Conservation (phyloP, 2,797 vertebrate genomes). For the Sphaeramia orbicularis region DNA sequence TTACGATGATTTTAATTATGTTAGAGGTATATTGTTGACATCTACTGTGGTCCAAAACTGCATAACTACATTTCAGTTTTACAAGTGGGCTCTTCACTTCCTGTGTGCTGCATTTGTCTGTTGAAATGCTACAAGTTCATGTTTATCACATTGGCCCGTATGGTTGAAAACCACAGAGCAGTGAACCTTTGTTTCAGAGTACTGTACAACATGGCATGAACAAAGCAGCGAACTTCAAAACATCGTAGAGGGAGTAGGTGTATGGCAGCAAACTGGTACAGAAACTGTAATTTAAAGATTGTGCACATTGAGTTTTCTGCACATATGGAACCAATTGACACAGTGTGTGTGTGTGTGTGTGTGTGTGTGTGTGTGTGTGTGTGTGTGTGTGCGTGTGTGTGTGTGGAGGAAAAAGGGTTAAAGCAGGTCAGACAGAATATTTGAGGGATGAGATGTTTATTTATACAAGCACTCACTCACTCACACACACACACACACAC, state of each 20-base stretch:
- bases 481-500: conserved; percentile 5
- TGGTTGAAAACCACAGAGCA: conserved; percentile 2
- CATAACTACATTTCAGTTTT: too few relatives aligned
- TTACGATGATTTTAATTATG: too few relatives aligned
- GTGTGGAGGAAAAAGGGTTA: background rate
- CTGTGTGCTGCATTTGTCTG: too few relatives aligned
- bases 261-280: background rate
- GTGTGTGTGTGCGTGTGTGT: conserved; percentile 3
- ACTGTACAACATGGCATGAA: background rate
- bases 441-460: conserved; percentile 67
- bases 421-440: conserved; percentile 37
- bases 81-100: too few relatives aligned
- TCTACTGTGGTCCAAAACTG: too few relatives aligned
- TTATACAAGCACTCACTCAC: conserved; percentile 54
- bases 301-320: background rate
- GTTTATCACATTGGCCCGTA: background rate
- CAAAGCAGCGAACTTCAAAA: background rate
- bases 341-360: background rate
- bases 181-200: too few relatives aligned
- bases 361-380: background rate
- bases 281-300: background rate
- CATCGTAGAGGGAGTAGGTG: background rate
- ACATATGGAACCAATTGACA: conserved; percentile 60
- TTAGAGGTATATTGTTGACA: too few relatives aligned
- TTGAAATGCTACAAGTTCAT: too few relatives aligned